Evolutionary conservation across 1,140 invertebrate genomes (phyloP).

Genomic region (Aphelenchoides besseyi): DNA sequence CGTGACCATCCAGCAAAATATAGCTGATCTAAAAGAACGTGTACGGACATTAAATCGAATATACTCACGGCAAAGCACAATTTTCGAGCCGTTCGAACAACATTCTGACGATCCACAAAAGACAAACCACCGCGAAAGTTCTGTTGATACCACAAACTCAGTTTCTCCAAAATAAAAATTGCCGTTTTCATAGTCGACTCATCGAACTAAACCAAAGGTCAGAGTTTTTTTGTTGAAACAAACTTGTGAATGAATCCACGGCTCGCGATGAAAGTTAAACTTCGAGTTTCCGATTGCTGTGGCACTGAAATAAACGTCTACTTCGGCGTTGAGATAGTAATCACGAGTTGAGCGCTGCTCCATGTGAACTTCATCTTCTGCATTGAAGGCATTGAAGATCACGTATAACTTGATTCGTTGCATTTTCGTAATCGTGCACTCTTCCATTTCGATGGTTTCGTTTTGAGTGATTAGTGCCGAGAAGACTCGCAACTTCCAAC

Average conservation of each 20-base stretch:
- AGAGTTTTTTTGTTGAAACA: background rate
- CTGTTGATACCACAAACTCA: background rate
- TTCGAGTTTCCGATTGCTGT: slow-evolving; percentile 5
- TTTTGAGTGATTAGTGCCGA: background rate
- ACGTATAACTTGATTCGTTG: background rate
- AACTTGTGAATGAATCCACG: slow-evolving; percentile 17
- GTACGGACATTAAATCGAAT: background rate
- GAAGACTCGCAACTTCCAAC: background rate
- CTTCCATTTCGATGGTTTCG: background rate
- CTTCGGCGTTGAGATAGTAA: slow-evolving; percentile 1
- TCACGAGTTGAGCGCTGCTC: background rate
- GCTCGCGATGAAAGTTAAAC: background rate
- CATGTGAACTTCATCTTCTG: background rate
- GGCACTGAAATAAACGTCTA: slow-evolving; percentile 4
- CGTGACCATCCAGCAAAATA: background rate
- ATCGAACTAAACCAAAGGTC: slow-evolving; percentile 15
- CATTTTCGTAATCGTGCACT: background rate
- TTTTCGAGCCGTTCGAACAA: slow-evolving; percentile 6
- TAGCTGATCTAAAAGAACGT: background rate
- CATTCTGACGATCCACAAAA: slow-evolving; percentile 2
- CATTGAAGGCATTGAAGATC: background rate
- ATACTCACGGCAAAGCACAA: slow-evolving; percentile 14
- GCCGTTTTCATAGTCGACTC: slow-evolving; percentile 15
- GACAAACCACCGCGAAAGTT: background rate
- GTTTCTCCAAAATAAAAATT: slow-evolving; percentile 1